Conservation (phyloP, 1,140 invertebrate species). For the Diorhabda sublineata region DNA sequence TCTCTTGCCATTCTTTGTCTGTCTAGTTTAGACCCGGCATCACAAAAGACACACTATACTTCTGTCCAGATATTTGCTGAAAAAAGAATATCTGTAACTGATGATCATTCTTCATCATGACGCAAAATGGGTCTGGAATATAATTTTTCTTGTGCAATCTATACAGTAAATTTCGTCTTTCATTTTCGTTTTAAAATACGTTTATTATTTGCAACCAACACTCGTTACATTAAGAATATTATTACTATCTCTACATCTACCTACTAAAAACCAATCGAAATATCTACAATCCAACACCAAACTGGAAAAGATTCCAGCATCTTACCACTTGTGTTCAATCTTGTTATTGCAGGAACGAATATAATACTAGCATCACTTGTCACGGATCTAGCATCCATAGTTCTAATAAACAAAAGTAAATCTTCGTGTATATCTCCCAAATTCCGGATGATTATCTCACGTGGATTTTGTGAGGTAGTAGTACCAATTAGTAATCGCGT, state of each 20-base stretch:
- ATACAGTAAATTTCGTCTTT: too few species aligned
- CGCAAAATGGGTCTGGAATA: too few species aligned
- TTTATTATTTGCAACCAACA: too few species aligned
- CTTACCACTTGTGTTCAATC: conserved; percentile 46
- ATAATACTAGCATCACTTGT: conserved; percentile 54
- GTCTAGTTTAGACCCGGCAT: too few species aligned
- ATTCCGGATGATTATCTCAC: conserved; percentile 50
- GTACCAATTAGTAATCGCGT: conserved; percentile 51
- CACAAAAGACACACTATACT: too few species aligned
- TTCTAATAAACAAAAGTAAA: conserved; percentile 52
- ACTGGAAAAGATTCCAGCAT: conserved; percentile 18
- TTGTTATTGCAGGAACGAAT: conserved; percentile 39
- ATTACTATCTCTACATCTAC: not conserved
- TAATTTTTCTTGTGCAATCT: too few species aligned
- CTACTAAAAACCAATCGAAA: not conserved
- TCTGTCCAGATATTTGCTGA: too few species aligned
- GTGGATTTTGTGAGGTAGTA: conserved; percentile 50
- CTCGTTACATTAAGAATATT: too few species aligned
- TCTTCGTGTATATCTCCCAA: conserved; percentile 50
- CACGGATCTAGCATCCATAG: conserved; percentile 50
- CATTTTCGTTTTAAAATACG: too few species aligned
- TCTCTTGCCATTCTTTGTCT: too few species aligned
- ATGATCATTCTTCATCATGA: too few species aligned
- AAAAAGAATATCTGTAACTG: too few species aligned
- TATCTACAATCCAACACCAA: conserved; percentile 18